Evolutionary conservation across 2,113 vertebrate species (phyloP).

Genomic region (Laticauda laticaudata): DNA sequence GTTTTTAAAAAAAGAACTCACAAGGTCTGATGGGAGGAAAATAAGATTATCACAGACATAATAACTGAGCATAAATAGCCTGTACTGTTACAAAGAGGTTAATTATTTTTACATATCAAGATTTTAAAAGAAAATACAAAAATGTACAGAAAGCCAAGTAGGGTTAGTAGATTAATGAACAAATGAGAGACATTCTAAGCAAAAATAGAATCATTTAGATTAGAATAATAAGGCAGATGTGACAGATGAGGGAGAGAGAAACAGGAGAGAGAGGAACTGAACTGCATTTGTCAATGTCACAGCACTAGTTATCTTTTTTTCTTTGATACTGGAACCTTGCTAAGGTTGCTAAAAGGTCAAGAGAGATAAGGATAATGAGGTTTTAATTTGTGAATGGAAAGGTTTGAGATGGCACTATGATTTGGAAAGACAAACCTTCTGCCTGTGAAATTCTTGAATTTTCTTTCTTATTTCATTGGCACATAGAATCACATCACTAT

Average conservation of each 20-base stretch:
- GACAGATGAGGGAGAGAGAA: background rate
- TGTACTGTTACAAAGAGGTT: slow-evolving; percentile 57
- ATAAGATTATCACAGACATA: slow-evolving; percentile 59
- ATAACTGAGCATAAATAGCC: slow-evolving; percentile 49
- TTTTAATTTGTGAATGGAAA: slow-evolving; percentile 5
- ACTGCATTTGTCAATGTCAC: slow-evolving; percentile 36
- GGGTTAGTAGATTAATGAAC: slow-evolving; percentile 40
- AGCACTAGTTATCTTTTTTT: slow-evolving; percentile 13
- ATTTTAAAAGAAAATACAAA: slow-evolving; percentile 57
- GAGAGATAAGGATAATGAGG: slow-evolving; percentile 6
- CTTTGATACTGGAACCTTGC: background rate
- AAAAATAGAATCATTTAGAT: slow-evolving; percentile 37
- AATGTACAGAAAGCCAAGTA: slow-evolving; percentile 43
- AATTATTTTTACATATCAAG: slow-evolving; percentile 59
- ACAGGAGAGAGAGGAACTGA: background rate
- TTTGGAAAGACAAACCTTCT: background rate
- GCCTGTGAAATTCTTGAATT: background rate
- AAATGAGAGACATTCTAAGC: slow-evolving; percentile 36
- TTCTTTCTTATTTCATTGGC: background rate
- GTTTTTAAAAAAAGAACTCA: background rate
- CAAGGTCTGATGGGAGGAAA: background rate
- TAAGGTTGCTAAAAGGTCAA: background rate
- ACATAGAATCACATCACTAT: background rate
- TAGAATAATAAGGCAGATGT: background rate
- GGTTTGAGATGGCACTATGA: background rate